Evolutionary conservation across 2,797 vertebrate species (phyloP), one percentile per base, ranked within the genome.

Genomic region (Fistularia commersonii): DNA sequence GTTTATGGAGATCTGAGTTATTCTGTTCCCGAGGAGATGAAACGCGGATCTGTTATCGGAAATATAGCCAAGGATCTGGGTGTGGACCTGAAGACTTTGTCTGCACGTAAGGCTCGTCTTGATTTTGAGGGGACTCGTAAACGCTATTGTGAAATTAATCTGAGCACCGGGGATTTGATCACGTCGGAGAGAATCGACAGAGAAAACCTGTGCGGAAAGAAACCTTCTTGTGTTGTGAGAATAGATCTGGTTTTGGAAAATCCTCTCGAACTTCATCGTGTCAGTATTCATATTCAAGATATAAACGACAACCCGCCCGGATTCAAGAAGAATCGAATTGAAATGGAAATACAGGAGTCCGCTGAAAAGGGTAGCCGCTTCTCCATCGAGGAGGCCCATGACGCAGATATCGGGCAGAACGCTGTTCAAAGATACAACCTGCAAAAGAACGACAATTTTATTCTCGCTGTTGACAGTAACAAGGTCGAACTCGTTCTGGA

Each of bases 291-390:
- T 8, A 63, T 93, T 14, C 62, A 89, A 23, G 92, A 92, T 1
- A 74, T 92, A 0, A 92, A 93, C 14, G 91, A 93, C 32, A 92
- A 92, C 1, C 53, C 78, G 0, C 91, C 92, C 0, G 50, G 41
- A 0, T 92, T 92, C 40, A 45, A 72, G 0, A 59, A 83, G 1
- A 45, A 70, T 0, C 10, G 9, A 0, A 84, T 6, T 83, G 89
- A 61, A 87, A 89, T 0, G 7, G 0, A 0, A 85, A 89, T 51
- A 67, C 60, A 0, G 47, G 79, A 0, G 0, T 0, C 0, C 0
- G 40, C 39, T 14, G n/a, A 34, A 6, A 51, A 51, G 7, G 49
- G 49, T 6, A 15, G 6, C 6, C 15, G 6, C 7, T 51, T 51
- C 41, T 15, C 12, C 8, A 6, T 93, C 0, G 80, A 81, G 0